Conservation (phyloP, 1,140 invertebrate genomes). For the Archivesica marissinica region DNA sequence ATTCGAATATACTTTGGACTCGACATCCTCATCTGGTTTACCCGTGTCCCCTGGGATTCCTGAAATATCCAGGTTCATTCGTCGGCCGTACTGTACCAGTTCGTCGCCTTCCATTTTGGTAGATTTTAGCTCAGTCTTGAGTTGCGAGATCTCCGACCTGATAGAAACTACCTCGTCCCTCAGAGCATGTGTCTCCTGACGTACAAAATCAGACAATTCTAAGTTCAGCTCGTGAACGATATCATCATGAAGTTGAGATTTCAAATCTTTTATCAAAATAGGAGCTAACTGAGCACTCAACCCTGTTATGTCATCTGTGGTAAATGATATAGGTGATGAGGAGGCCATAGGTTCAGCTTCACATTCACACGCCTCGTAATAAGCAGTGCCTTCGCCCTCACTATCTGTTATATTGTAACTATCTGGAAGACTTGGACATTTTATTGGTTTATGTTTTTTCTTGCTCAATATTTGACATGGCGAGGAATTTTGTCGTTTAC, state of each 20-base stretch:
- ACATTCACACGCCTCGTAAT: neutral
- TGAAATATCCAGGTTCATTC: neutral
- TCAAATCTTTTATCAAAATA: neutral
- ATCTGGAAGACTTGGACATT: neutral
- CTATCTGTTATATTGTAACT: neutral
- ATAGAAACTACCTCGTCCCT: neutral
- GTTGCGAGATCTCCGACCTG: neutral
- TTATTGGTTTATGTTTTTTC: conserved; percentile 6
- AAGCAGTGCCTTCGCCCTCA: neutral
- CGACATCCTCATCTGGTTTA: neutral
- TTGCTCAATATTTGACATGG: neutral
- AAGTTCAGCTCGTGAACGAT: too few relatives aligned
- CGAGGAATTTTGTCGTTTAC: neutral
- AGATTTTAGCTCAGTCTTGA: neutral
- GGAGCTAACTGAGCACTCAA: neutral
- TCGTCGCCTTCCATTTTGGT: neutral
- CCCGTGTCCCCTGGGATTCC: neutral
- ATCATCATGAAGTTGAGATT: too few relatives aligned
- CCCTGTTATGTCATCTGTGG: neutral
- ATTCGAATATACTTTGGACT: too few relatives aligned
- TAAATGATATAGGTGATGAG: neutral
- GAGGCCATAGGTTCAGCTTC: neutral
- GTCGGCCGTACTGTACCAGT: neutral
- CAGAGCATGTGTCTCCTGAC: neutral
- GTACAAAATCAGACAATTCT: neutral